Conservation (phyloP, 2,888 invertebrate species). For the Steinernema carpocapsae region DNA sequence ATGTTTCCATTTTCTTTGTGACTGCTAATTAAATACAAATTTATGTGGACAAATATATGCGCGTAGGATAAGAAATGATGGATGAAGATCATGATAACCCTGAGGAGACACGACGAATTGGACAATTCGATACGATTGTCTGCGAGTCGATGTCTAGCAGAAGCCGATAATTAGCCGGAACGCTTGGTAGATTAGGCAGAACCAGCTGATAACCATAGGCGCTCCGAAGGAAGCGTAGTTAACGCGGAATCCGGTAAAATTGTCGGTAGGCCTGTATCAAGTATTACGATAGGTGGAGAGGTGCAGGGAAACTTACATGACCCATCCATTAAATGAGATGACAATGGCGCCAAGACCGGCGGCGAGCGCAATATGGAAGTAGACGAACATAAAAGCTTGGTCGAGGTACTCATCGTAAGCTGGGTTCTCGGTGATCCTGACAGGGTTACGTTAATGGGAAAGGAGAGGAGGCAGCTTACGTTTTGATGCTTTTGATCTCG, state of each 20-base stretch:
- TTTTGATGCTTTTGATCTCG: background rate
- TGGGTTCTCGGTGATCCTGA: background rate
- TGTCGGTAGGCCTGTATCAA: background rate
- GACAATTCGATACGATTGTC: background rate
- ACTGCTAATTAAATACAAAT: no score
- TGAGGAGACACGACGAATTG: background rate
- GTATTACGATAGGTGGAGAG: background rate
- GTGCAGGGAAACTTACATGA: background rate
- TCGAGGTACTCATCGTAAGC: slow-evolving; percentile 17
- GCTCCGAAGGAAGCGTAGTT: slow-evolving; percentile 25
- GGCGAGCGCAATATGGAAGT: slow-evolving; percentile 8
- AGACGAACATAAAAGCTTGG: background rate
- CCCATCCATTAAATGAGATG: slow-evolving; percentile 27
- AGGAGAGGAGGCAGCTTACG: background rate
- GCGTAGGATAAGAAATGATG: background rate
- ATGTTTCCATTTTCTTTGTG: no score
- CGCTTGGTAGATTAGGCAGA: background rate
- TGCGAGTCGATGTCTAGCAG: no score
- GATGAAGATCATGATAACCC: slow-evolving; percentile 8
- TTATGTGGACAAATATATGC: no score
- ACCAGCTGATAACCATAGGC: slow-evolving; percentile 1
- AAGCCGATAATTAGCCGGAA: background rate
- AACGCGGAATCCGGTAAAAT: slow-evolving; percentile 16
- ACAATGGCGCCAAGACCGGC: slow-evolving; percentile 4
- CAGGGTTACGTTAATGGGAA: background rate